Conservation (phyloP, 1,140 invertebrate species). For the Anagrus nilaparvatae region DNA sequence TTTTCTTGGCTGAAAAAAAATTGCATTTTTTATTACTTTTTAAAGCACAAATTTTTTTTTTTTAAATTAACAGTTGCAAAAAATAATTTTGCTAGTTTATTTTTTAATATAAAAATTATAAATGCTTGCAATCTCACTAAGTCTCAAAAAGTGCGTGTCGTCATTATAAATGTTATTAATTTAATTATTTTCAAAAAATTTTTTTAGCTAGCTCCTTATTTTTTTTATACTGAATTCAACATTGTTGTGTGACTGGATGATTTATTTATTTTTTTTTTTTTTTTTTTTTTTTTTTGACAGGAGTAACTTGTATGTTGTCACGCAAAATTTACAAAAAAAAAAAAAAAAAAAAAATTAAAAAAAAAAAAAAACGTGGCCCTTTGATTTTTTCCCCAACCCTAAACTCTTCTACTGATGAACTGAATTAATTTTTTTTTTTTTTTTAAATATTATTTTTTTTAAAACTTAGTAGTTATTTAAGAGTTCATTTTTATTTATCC, state of each 20-base stretch:
- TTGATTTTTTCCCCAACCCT: slow-evolving; percentile 19
- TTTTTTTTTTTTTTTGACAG: too few relatives aligned
- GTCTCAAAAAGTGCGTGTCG: slow-evolving; percentile 23
- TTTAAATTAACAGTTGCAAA: too few relatives aligned
- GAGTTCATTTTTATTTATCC: slow-evolving; percentile 38
- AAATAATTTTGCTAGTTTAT: too few relatives aligned
- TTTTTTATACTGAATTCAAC: too few relatives aligned
- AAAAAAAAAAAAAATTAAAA: too few relatives aligned
- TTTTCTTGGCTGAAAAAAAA: too few relatives aligned
- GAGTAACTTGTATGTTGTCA: slow-evolving; percentile 35
- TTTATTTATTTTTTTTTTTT: too few relatives aligned
- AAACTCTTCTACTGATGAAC: slow-evolving; percentile 34
- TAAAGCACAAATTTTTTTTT: too few relatives aligned
- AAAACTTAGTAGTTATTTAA: slow-evolving; percentile 41
- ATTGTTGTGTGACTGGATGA: slow-evolving; percentile 28
- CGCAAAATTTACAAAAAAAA: slow-evolving; percentile 37
- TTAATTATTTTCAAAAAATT: slow-evolving; percentile 23
- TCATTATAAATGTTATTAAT: slow-evolving; percentile 20
- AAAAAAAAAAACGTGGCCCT: slow-evolving; percentile 33
- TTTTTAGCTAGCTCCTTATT: slow-evolving; percentile 30
- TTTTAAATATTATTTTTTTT: slow-evolving; percentile 34
- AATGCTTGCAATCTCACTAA: slow-evolving; percentile 39
- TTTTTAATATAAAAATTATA: too few relatives aligned
- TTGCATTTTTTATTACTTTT: too few relatives aligned
- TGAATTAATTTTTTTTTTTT: slow-evolving; percentile 32